A percentile compares a stretch with the other conserved stretches of the same genome.
Evolutionary conservation across 2,113 vertebrate species (phyloP).

Genomic region (Anarhynchus alexandrinus): DNA sequence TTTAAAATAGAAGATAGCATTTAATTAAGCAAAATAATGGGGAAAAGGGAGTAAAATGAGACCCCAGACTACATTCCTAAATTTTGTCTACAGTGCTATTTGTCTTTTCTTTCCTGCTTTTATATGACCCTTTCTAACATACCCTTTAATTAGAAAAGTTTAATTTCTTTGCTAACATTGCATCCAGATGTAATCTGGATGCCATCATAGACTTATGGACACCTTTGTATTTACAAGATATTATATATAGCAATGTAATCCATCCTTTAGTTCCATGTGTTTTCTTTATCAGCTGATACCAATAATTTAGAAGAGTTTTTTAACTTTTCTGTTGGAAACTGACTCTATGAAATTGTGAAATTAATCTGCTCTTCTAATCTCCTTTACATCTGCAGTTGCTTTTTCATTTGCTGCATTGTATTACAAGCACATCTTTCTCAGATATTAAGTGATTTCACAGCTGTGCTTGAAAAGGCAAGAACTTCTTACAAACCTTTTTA

Average conservation of each 20-base stretch:
- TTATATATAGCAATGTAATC: background rate
- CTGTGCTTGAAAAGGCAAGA: background rate
- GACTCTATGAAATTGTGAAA: background rate
- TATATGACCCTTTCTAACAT: background rate
- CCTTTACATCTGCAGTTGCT: constrained; percentile 40
- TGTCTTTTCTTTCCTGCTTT: background rate
- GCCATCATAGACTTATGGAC: background rate
- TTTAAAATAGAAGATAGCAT: background rate
- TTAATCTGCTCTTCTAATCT: constrained; percentile 26
- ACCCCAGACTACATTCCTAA: background rate
- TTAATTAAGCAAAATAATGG: background rate
- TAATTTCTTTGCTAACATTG: background rate
- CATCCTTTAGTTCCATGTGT: background rate
- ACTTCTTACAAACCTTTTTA: background rate
- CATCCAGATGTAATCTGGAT: background rate
- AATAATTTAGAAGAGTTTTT: background rate
- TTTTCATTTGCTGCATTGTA: constrained; percentile 51
- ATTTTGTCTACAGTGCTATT: background rate
- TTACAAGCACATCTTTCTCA: background rate
- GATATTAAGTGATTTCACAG: background rate
- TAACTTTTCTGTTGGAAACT: constrained; percentile 25
- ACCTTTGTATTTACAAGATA: background rate
- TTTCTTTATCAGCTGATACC: background rate
- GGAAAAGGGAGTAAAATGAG: background rate
- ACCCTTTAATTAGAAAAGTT: background rate